These are phyloP conservation scores for Apis florea DNA, from an alignment of 1,140 invertebrate genomes.

Conservation along the genomic window DNA sequence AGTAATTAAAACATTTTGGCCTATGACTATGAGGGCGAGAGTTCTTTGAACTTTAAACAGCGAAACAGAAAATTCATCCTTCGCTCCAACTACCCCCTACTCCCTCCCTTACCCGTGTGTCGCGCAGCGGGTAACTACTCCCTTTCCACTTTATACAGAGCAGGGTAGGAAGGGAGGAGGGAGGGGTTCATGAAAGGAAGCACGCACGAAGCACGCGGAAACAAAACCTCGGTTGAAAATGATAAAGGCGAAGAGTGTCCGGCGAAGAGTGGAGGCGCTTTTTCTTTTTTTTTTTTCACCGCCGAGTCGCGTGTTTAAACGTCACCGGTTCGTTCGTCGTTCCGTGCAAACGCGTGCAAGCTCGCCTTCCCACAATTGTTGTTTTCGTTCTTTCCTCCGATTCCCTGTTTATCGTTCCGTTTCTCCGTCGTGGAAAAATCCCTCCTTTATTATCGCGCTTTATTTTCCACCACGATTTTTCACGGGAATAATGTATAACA, in stretches of 20 bases:
- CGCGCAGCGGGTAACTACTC: not conserved
- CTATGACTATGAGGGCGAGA: constrained; percentile 55
- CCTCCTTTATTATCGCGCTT: not conserved
- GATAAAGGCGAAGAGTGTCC: constrained; percentile 44
- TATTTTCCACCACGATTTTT: too few species aligned
- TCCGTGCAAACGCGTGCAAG: not conserved
- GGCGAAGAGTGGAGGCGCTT: not conserved
- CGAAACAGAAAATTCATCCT: constrained; percentile 66
- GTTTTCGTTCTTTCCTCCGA: not conserved
- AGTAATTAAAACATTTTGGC: constrained; percentile 75
- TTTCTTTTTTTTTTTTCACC: constrained; percentile 13
- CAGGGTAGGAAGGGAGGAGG: too few species aligned
- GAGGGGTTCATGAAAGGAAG: constrained; percentile 30
- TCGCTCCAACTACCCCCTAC: not conserved
- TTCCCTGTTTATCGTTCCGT: not conserved
- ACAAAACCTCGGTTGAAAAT: constrained; percentile 44
- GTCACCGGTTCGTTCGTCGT: constrained; percentile 16
- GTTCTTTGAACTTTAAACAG: constrained; percentile 70
- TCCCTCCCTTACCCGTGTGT: too few species aligned
- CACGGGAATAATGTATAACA: too few species aligned
- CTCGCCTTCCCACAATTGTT: not conserved
- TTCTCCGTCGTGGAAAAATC: too few species aligned
- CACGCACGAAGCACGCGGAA: constrained; percentile 33
- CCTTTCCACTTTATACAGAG: not conserved
- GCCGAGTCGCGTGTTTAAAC: constrained; percentile 13